These are phyloP conservation scores for Odontomachus brunneus DNA, from an alignment of 1,140 invertebrate genomes.

Conservation along the genomic window DNA sequence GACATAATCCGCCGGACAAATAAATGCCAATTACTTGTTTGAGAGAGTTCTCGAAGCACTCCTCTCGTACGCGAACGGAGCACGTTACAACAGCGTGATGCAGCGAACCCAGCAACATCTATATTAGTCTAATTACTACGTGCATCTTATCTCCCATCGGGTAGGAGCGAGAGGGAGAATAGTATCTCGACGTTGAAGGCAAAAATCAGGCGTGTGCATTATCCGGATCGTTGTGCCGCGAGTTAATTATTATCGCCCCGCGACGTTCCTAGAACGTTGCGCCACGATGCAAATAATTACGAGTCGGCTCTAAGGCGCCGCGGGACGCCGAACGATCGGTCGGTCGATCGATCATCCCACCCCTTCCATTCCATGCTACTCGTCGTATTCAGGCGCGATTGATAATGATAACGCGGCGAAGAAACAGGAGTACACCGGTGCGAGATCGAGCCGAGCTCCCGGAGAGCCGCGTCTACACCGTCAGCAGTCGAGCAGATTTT, in stretches of 20 bases:
- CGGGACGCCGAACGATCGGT: background rate
- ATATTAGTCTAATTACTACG: conserved; percentile 6
- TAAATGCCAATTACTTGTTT: background rate
- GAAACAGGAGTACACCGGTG: no score
- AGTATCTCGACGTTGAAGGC: no score
- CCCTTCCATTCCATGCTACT: no score
- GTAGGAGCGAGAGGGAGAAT: conserved; percentile 9
- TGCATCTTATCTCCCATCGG: background rate
- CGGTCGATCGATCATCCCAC: conserved; percentile 59
- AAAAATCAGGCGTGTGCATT: conserved; percentile 8
- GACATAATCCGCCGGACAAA: background rate
- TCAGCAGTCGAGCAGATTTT: background rate
- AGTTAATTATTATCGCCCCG: conserved; percentile 58
- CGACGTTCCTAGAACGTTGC: conserved; percentile 47
- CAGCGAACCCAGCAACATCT: conserved; percentile 8
- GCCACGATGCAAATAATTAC: conserved; percentile 64
- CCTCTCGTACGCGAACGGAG: background rate
- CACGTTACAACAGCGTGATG: background rate
- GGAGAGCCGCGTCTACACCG: background rate
- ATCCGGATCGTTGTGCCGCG: conserved; percentile 1
- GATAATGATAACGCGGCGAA: no score
- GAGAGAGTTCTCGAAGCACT: no score
- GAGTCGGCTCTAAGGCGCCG: conserved; percentile 30
- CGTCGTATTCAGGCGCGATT: background rate
- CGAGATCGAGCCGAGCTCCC: background rate